phyloP scores from a whole-genome alignment of 2,888 invertebrate genomes.

The Suillia variegata region DNA sequence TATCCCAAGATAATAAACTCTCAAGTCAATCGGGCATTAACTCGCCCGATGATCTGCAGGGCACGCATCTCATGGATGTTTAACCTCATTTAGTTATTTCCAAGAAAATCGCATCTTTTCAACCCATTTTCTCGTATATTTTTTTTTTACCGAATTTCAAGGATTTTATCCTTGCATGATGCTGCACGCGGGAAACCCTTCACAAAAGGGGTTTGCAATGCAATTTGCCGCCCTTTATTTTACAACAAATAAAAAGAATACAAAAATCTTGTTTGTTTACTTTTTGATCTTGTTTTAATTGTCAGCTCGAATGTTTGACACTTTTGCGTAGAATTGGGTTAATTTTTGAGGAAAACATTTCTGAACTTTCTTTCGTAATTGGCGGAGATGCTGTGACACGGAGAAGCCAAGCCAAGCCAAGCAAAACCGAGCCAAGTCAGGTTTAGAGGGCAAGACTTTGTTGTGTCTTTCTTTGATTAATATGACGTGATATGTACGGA shows the following conservation, averaged over 20 bases:
- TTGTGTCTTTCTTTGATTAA: neutral
- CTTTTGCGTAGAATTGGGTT: neutral
- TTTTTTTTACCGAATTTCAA: neutral
- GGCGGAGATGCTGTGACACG: neutral
- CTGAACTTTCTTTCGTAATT: neutral
- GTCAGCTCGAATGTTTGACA: neutral
- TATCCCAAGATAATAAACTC: too few relatives aligned
- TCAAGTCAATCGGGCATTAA: too few relatives aligned
- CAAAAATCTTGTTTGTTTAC: neutral
- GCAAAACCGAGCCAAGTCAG: neutral
- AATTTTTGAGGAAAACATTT: neutral
- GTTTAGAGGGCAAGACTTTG: neutral
- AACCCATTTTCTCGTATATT: neutral
- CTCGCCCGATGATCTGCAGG: too few relatives aligned
- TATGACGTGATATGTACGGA: neutral
- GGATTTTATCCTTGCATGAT: neutral
- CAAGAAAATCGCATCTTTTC: neutral
- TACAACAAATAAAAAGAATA: neutral
- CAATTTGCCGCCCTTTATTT: neutral
- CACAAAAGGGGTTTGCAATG: neutral
- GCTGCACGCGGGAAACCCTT: neutral
- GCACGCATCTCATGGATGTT: too few relatives aligned
- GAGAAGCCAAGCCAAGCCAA: too few relatives aligned
- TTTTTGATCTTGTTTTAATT: neutral
- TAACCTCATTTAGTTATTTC: neutral